Evolutionary conservation across 2,888 invertebrate genomes (phyloP), one percentile per base, ranked within the genome.

Genomic region (Ophion ellenae): DNA sequence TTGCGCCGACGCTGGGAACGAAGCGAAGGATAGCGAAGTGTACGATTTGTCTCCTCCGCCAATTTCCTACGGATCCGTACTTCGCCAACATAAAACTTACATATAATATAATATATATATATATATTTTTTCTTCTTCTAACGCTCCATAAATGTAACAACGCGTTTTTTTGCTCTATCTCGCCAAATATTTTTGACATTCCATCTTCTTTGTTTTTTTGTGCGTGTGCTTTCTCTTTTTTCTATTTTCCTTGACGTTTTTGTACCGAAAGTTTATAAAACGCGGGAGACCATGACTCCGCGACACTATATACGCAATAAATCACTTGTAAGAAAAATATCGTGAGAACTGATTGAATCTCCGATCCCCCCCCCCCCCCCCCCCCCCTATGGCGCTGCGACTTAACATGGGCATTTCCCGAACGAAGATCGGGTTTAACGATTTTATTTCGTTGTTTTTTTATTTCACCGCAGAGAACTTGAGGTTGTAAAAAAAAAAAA

Each of bases 301-400:
- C 53, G 14, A 53, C 11, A 47, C 14, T 47, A 66, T 77, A 73
- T 80, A 76, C 45, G 83, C 83, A 86, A 86, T 86, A 86, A 86
- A 86, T 45, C 14, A 77, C 80, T 80, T 59, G 57, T 83, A 77
- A 85, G 11, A 71, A 83, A 80, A 83, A 69, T 47, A 2, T 77
- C 11, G 17, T 53, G 24, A 53, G 70, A 14, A 70, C 47, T 75
- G 71, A 80, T 83, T 70, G 17, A 40, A 40, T 40, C 40, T 69
- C 76, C 47, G 71, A 69, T 75, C 74, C 32, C 24, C 70, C 0
- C 17, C 5, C 53, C 53, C 53, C 53, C 53, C 14, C 14, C 53
- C 53, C 14, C 53, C 11, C 11, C 53, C 14, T 53, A 2, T 14
- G 2, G 3, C 14, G 7, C 14, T 24, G 9, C 24, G 20, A 66